phyloP scores from a whole-genome alignment of 2,888 invertebrate species.

The Melanostoma scalare region DNA sequence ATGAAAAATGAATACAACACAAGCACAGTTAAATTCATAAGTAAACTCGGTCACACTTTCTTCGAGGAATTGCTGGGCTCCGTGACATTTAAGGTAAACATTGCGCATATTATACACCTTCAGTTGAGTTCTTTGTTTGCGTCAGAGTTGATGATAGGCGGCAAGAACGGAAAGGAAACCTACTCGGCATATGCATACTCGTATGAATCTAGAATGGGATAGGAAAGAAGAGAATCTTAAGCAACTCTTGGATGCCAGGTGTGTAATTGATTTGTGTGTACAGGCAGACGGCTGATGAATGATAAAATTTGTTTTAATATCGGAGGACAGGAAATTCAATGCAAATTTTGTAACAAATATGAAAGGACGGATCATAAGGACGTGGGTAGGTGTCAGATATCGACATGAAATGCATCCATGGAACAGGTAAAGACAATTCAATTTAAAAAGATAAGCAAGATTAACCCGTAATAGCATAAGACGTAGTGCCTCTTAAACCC shows the following conservation, averaged over 20 bases:
- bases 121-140: slow-evolving; percentile 64
- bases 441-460: too few relatives aligned
- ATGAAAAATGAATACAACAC: background rate
- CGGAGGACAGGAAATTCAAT: slow-evolving; percentile 55
- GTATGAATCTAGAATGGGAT: slow-evolving; percentile 8
- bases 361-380: background rate
- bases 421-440: background rate
- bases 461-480: too few relatives aligned
- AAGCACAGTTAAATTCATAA: slow-evolving; percentile 58
- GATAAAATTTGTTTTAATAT: slow-evolving; percentile 5
- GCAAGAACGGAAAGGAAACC: background rate
- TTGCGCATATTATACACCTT: slow-evolving; percentile 17
- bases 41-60: slow-evolving; percentile 73
- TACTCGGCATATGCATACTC: background rate
- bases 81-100: slow-evolving; percentile 66
- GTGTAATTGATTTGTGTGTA: slow-evolving; percentile 59
- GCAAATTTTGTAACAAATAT: slow-evolving; percentile 5
- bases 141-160: slow-evolving; percentile 21
- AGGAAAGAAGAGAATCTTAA: slow-evolving; percentile 43
- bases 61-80: slow-evolving; percentile 58
- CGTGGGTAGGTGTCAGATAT: background rate
- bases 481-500: too few relatives aligned
- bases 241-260: slow-evolving; percentile 61
- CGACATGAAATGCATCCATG: too few relatives aligned
- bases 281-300: slow-evolving; percentile 36